phyloP scores from a whole-genome alignment of 2,888 invertebrate species.

The Corythucha ciliata region DNA sequence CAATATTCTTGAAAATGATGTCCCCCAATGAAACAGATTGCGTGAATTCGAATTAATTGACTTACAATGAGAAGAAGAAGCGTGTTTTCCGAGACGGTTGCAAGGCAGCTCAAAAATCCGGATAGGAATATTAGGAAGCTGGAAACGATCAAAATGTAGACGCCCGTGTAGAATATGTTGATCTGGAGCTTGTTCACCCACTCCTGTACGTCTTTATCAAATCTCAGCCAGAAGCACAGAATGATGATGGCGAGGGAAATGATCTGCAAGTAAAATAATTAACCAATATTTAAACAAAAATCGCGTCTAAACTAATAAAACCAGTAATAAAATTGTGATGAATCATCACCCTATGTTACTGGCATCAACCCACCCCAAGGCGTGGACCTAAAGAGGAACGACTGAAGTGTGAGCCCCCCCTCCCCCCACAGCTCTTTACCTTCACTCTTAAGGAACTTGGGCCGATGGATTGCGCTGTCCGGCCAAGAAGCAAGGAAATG shows the following conservation, averaged over 20 bases:
- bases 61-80: conserved; percentile 61
- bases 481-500: too few relatives aligned
- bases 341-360: too few relatives aligned
- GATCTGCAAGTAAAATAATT: conserved; percentile 27
- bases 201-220: conserved; percentile 71
- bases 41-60: conserved; percentile 31
- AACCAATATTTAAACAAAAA: too few relatives aligned
- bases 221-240: conserved; percentile 68
- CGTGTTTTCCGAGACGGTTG: conserved; percentile 68
- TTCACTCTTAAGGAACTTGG: too few relatives aligned
- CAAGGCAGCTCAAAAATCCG: conserved; percentile 71
- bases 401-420: too few relatives aligned
- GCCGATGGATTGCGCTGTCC: too few relatives aligned
- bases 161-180: conserved; percentile 68
- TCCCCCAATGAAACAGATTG: neutral
- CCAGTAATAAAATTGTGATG: too few relatives aligned
- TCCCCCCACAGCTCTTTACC: too few relatives aligned
- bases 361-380: too few relatives aligned
- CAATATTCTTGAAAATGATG: conserved; percentile 55
- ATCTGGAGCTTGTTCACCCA: conserved; percentile 70
- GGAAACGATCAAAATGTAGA: conserved; percentile 67
- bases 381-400: too few relatives aligned
- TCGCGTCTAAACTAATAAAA: too few relatives aligned
- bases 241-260: conserved; percentile 18
- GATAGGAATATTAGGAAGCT: conserved; percentile 64